Evolutionary conservation across 2,797 vertebrate genomes (phyloP).

Genomic region (Muscicapa striata): DNA sequence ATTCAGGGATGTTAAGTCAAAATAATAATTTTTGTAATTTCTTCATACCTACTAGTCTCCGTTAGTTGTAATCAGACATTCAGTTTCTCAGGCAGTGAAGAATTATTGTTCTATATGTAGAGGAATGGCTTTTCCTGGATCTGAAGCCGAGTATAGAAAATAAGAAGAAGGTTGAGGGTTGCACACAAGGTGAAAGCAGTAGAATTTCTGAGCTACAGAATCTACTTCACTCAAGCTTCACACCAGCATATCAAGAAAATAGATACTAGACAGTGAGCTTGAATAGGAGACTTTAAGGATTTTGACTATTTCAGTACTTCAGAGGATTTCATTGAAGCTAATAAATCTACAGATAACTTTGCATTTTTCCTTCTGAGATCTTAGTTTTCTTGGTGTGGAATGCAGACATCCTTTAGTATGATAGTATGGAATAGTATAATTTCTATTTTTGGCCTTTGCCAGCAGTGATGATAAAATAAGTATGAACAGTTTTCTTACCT

Average conservation of each 20-base stretch:
- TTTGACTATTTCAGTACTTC: neutral
- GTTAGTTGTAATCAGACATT: neutral
- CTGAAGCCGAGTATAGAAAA: neutral
- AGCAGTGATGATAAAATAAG: neutral
- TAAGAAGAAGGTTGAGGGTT: neutral
- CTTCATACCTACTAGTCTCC: neutral
- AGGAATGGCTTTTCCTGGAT: neutral
- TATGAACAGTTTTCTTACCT: slow-evolving; percentile 30
- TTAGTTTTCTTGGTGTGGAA: slow-evolving; percentile 42
- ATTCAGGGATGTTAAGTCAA: neutral
- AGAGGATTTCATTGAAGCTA: neutral
- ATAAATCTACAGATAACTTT: neutral
- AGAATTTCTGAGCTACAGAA: neutral
- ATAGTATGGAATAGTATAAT: neutral
- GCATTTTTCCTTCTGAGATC: neutral
- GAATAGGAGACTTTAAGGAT: neutral
- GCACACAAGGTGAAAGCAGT: neutral
- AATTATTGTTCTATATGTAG: neutral
- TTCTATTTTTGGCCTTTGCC: slow-evolving; percentile 8
- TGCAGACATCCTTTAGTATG: neutral
- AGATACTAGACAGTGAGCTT: neutral
- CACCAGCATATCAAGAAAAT: neutral
- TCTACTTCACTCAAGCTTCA: neutral
- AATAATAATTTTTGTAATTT: neutral
- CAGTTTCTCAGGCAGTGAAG: neutral